Percentiles rank a stretch among this genome's conserved stretches.
phyloP scores from a whole-genome alignment of 1,140 invertebrate species.

The Drosophila chauvacae region DNA sequence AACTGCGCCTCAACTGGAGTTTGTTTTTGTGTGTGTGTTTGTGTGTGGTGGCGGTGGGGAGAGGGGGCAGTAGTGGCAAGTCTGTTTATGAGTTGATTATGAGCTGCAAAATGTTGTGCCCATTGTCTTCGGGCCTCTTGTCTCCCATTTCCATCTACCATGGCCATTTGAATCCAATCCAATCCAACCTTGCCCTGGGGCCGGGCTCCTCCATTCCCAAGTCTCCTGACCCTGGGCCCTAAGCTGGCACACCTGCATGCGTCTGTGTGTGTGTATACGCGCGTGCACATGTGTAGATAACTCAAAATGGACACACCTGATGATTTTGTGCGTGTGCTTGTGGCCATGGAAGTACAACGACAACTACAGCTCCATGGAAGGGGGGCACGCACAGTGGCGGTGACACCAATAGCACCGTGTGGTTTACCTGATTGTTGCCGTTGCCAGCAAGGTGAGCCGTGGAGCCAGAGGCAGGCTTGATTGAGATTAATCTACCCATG shows the following conservation, averaged over 20 bases:
- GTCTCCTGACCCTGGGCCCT: constrained; percentile 10
- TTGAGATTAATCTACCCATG: neutral
- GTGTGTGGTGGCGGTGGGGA: neutral
- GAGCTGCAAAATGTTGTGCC: constrained; percentile 29
- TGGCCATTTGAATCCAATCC: constrained; percentile 1
- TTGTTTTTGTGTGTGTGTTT: neutral
- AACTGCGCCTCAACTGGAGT: constrained; percentile 48
- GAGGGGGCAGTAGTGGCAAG: constrained; percentile 14
- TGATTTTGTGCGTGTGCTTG: constrained; percentile 26
- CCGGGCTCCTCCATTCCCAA: neutral
- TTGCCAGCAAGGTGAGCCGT: neutral
- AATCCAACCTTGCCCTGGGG: neutral
- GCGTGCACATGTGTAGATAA: constrained; percentile 42
- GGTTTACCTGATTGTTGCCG: neutral
- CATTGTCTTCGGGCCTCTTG: constrained; percentile 4
- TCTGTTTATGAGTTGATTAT: constrained; percentile 53
- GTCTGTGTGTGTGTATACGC: neutral
- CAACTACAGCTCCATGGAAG: neutral
- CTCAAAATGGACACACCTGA: constrained; percentile 46
- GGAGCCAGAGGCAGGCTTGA: neutral
- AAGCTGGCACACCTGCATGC: constrained; percentile 5
- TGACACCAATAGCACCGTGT: neutral
- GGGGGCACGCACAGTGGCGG: constrained; percentile 5
- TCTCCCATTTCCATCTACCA: neutral
- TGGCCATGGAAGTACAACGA: constrained; percentile 13